Base-by-base conservation (phyloP, 1,140 invertebrate genomes). In the Sycophaga agraensis region DNA sequence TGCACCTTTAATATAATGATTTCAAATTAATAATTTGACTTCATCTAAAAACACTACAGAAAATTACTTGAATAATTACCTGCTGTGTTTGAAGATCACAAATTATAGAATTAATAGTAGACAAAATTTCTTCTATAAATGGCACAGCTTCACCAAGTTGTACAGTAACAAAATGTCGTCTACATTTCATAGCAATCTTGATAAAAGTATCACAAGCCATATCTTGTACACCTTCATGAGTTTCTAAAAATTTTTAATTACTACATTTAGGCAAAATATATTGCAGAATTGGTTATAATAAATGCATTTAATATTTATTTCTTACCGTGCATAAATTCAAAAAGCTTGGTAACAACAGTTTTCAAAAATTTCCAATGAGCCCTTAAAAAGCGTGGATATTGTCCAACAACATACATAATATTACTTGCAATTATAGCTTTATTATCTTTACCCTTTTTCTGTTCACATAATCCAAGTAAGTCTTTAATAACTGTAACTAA, bases 321-420 rank as follows among this genome's bases (percentile, higher is more conserved):
- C 81, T 81, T 72, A 90, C 88, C 91, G 82, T 99, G 98, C 98
- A 99, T 99, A 79, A 99, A 99, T 83, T 99, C 98, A 84, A 99
- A 99, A 34, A 99, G 84, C 84, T 99, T 99, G 84, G 99, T 99
- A 45, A 99, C 97, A 73, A 99, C 98, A 58, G 98, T 99, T 84
- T 99, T 99, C n/a, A 99, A 85, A 82, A 99, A 99, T 79, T 98
- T 97, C 98, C 98, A 99, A 82, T 99, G 98, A n/a, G 96, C 96
- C 69, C 96, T 84, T 37, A 99, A 84, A 82, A 99, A 99, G 45
- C 97, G 85, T 48, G 98, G 98, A 84, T 99, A 99, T 76, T 99
- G 98, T 22, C 98, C 98, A 31, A 99, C 98, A 64, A 99, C 97
- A 80, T 99, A 99, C 98, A 99, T 99, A 66, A 99, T 99, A 79